These are phyloP conservation scores for Podarcis siculus DNA, from an alignment of 2,797 vertebrate species.

Conservation along the genomic window DNA sequence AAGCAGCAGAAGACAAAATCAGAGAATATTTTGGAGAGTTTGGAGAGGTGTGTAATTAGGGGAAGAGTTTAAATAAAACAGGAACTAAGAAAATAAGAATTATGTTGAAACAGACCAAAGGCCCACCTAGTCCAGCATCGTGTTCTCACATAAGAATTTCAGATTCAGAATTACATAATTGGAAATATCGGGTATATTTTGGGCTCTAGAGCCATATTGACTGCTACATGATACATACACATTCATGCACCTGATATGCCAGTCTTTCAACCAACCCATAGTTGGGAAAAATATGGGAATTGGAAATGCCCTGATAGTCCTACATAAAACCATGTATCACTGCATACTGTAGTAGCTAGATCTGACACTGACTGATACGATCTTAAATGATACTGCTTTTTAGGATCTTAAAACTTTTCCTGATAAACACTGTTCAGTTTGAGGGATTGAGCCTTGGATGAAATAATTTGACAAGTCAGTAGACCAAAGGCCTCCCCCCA, in stretches of 20 bases:
- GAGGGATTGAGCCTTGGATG: not conserved
- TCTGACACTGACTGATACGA: not conserved
- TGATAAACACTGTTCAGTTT: not conserved
- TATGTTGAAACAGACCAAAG: too few species aligned
- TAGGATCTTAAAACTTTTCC: not conserved
- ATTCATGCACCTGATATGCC: not conserved
- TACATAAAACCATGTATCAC: not conserved
- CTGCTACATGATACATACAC: not conserved
- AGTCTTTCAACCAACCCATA: not conserved
- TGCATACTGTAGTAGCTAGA: not conserved
- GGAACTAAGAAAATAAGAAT: not conserved
- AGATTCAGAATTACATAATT: not conserved
- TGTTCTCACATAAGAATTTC: too few species aligned
- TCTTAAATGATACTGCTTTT: not conserved
- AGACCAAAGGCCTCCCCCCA: not conserved
- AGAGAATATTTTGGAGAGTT: slow-evolving; percentile 94
- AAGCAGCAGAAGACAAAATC: slow-evolving; percentile 95
- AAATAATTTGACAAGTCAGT: not conserved
- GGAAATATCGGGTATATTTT: not conserved
- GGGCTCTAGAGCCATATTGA: not conserved
- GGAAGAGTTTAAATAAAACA: not conserved
- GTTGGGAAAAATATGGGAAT: not conserved
- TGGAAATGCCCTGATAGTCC: not conserved
- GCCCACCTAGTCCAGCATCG: too few species aligned
- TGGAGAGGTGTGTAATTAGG: slow-evolving; percentile 87